A percentile compares a stretch with the other conserved stretches of the same genome.
Evolutionary conservation across 2,888 invertebrate species (phyloP).

Genomic region (Oxycera nigricornis): DNA sequence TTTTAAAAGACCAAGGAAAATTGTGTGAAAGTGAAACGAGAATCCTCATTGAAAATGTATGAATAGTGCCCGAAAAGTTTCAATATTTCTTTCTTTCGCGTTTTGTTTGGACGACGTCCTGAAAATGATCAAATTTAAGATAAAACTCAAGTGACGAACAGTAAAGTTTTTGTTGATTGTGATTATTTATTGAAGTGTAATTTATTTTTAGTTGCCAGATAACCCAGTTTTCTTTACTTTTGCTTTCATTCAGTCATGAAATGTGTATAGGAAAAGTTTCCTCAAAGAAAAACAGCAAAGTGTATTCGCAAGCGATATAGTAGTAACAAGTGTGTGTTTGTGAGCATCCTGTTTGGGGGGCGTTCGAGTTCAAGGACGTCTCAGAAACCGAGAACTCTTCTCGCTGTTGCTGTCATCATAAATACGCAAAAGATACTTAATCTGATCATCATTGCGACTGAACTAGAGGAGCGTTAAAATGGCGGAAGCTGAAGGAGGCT

Average conservation of each 20-base stretch:
- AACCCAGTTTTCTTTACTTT: not conserved
- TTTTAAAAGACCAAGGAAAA: not conserved
- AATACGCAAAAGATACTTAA: not conserved
- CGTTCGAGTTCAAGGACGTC: conserved; percentile 43
- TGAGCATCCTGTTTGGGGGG: conserved; percentile 37
- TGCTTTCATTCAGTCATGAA: conserved; percentile 3
- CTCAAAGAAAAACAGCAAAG: not conserved
- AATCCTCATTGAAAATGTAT: not conserved
- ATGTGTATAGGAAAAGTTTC: conserved; percentile 10
- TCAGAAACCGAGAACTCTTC: conserved; percentile 21
- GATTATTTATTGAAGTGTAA: conserved; percentile 1
- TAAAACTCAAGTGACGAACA: conserved; percentile 5
- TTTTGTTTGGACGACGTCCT: not conserved
- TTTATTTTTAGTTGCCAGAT: conserved; percentile 5
- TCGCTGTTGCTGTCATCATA: conserved; percentile 2
- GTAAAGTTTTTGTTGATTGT: conserved; percentile 6
- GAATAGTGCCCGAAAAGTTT: not conserved
- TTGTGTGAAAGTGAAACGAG: not conserved
- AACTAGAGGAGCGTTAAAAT: conserved; percentile 61
- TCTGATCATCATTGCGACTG: not conserved
- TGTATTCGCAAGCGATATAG: not conserved
- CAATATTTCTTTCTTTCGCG: not conserved
- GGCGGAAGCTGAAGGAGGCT: conserved; percentile 94
- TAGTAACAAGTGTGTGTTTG: conserved; percentile 24
- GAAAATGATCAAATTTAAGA: conserved; percentile 4